These are phyloP conservation scores for Hycleus cichorii DNA, from an alignment of 1,140 invertebrate genomes.

Conservation along the genomic window DNA sequence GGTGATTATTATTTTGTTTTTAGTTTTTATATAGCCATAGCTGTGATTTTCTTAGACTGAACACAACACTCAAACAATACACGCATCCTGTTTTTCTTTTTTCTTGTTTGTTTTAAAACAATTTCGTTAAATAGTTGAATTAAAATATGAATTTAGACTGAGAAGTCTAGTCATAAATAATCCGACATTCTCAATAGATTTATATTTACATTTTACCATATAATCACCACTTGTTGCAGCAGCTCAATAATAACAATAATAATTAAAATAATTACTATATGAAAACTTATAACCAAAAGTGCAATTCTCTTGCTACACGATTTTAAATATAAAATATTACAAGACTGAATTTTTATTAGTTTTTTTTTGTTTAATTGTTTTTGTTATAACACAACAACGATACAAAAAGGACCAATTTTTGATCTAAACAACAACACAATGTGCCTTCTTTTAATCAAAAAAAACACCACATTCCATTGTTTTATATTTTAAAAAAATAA, in stretches of 20 bases:
- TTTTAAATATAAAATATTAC: conserved; percentile 9
- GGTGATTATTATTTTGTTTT: not conserved
- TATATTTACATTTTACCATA: too few species aligned
- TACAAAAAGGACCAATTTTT: conserved; percentile 19
- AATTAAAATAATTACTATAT: too few species aligned
- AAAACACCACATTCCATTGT: conserved; percentile 26
- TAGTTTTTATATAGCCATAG: conserved; percentile 26
- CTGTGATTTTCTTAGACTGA: conserved; percentile 38
- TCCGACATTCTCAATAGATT: not conserved
- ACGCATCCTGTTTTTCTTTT: conserved; percentile 12
- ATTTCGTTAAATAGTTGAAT: not conserved
- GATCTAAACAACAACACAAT: conserved; percentile 10
- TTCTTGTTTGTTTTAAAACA: not conserved
- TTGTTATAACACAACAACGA: conserved; percentile 14
- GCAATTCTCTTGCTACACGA: conserved; percentile 24
- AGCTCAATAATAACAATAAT: conserved; percentile 18
- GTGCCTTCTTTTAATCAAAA: conserved; percentile 21
- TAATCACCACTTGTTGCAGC: conserved; percentile 17
- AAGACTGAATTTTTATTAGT: conserved; percentile 12
- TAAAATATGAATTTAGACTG: conserved; percentile 20
- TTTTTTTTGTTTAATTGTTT: conserved; percentile 12
- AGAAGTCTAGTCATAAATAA: conserved; percentile 22
- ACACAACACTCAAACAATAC: conserved; percentile 12
- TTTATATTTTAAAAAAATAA: not conserved
- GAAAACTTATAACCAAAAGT: conserved; percentile 22